Evolutionary conservation across 2,113 vertebrate species (phyloP).

Genomic region (Nanger granti): DNA sequence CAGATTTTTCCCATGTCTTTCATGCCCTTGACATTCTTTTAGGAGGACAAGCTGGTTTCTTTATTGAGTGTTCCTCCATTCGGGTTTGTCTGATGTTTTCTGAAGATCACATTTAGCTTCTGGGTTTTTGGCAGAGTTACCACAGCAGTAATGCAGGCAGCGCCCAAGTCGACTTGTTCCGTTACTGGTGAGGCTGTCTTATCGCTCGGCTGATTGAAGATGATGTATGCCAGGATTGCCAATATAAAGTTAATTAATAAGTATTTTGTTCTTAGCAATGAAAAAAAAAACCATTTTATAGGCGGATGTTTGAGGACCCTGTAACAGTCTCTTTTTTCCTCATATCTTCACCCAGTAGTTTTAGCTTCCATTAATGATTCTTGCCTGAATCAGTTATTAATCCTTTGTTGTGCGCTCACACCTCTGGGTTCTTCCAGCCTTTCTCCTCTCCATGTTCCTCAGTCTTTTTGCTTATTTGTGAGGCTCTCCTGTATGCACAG

Average conservation of each 20-base stretch:
- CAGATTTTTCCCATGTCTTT: background rate
- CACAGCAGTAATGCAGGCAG: no score
- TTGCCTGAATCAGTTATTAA: background rate
- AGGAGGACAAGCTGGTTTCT: background rate
- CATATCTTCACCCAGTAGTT: background rate
- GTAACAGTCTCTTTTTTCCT: background rate
- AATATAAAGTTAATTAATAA: background rate
- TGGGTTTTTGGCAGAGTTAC: background rate
- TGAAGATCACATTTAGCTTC: background rate
- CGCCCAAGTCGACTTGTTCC: background rate
- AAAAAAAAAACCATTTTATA: background rate
- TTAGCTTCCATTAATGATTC: background rate
- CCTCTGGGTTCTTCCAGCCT: background rate
- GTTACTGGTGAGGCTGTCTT: background rate
- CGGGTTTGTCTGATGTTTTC: background rate
- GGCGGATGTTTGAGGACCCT: background rate
- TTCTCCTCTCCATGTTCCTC: background rate
- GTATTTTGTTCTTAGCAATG: background rate
- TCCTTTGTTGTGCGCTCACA: background rate
- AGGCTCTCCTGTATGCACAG: background rate
- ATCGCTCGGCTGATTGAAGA: background rate
- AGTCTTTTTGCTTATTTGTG: background rate
- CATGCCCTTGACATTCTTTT: background rate
- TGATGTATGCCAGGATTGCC: background rate
- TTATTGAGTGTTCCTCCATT: background rate